Base-by-base conservation (phyloP, 2,888 invertebrate species). In the Zaprionus obscuricornis region DNA sequence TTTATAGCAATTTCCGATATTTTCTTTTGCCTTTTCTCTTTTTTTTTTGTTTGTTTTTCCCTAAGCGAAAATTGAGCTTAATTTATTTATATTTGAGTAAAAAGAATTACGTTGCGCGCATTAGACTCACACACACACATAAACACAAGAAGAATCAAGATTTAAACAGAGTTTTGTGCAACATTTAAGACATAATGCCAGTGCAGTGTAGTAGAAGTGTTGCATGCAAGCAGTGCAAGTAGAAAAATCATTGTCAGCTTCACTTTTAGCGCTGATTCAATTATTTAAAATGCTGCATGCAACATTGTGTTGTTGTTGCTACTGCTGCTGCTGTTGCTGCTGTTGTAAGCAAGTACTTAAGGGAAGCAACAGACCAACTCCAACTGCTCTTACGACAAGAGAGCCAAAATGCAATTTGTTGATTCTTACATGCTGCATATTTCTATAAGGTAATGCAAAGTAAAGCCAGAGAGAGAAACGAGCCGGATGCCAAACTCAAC, bases 281-380 rank as follows among this genome's bases (percentile, higher is more conserved):
- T 78, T 82, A 78, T 82, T 78, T 82, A 82, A 66, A 67, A 60
- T 62, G 73, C 52, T 59, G 66, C 71, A 66, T 72, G 58, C 66
- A 68, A 72, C 57, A 54, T 66, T 50, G 52, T 62, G 54, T 37
- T 10, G 18, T n/a, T n/a, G n/a, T n/a, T n/a, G n/a, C n/a, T n/a
- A n/a, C n/a, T n/a, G n/a, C n/a, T n/a, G n/a, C n/a, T n/a, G n/a
- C n/a, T n/a, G n/a, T n/a, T n/a, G n/a, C n/a, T n/a, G n/a, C n/a
- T n/a, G n/a, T n/a, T n/a, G n/a, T n/a, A n/a, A 36, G 27, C 31
- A 40, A 59, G 43, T 45, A 49, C 64, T 62, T 64, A 52, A 46
- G 63, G 58, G 45, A 63, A n/a, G n/a, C n/a, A n/a, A n/a, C n/a
- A n/a, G n/a, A n/a, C 18, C 10, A 18, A 18, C 36, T 18, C 6